Base-by-base conservation (phyloP, 2,113 vertebrate genomes). In the Notothenia rossii region DNA sequence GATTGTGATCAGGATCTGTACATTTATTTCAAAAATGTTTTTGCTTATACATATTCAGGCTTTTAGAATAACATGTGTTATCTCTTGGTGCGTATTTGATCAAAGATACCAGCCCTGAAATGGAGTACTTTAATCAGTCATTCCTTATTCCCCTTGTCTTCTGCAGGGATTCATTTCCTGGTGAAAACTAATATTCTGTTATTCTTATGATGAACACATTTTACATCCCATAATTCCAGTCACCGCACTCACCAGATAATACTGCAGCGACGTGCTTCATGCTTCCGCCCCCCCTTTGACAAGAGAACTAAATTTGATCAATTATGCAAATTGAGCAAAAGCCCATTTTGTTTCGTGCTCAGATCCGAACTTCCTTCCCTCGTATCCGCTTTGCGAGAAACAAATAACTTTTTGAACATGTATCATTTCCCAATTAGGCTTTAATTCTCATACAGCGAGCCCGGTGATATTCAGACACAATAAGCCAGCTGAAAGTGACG, bases 251-350 rank as follows among this genome's bases (percentile, higher is more conserved):
- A 7, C 11, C 49, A 76, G 78, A 84, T 79, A 75, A 83, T 45
- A 22, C 71, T 9, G 58, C 29, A 67, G 73, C 25, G 36, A 64
- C 3, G 22, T 4, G 29, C 51, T 48, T 45, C 36, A 6, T 66
- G 66, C 72, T 74, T 82, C 78, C 17, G 9, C 81, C 73, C 73
- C 73, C 14, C 53, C 20, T 75, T 75, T 84, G 66, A 86, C 70
- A 1, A 59, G 59, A 63, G 20, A 40, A 54, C 73, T 5, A 77
- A 75, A 88, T 87, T 78, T 22, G 33, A 92, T 87, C 72, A 82
- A 72, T 90, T 85, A 84, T 75, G 81, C 82, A 90, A 85, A 91
- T 84, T 11, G 75, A 9, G 64, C 54, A 46, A 75, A 86, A 40
- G 45, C 12, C 55, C 59, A 78, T 81, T 77, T 78, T 79, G 51